Base-by-base conservation (phyloP, 2,113 vertebrate genomes). In the Ceyx melanurus region DNA sequence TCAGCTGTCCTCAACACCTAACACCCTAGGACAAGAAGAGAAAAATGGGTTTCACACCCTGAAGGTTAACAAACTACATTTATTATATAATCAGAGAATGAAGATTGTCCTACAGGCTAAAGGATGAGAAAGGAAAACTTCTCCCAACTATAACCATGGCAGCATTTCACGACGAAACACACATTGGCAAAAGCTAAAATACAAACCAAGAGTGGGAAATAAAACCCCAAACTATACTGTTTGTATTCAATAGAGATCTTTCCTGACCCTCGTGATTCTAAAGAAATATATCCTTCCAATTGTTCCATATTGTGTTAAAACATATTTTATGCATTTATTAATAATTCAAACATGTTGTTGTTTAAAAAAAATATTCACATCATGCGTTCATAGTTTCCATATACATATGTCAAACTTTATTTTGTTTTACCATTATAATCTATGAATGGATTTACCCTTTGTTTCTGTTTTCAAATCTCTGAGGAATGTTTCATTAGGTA, bases 381-480 rank as follows among this genome's bases (percentile, higher is more conserved):
- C 56, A 68, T 75, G 77, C 73, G 70, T 71, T 89, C 83, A 84
- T 81, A 92, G 90, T 95, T 90, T 94, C 84, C 75, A 72, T 53
- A 79, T 89, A 95, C 80, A 48, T 86, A 90, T 90, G 89, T 78
- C 91, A 92, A 96, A 94, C 58, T 95, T 94, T 92, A 92, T 88
- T 91, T 94, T 90, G 83, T 90, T 96, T 93, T 91, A 88, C 58
- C 90, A 53, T 92, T 88, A 86, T 87, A 94, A 82, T 87, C 86
- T 77, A 37, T 84, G 79, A 91, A 86, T 80, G 90, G 84, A 84
- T 95, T 93, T 95, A 94, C 81, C 90, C 92, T 93, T 96, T 95
- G 89, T 95, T 92, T 96, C 88, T 96, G 74, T 95, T 94, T 92
- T 96, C 82, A 97, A 89, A 87, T 94, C 85, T 97, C 96, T 66